A percentile compares a stretch with the other conserved stretches of the same genome.
Evolutionary conservation across 2,888 invertebrate genomes (phyloP).

Genomic region (Cheilosia urbana): DNA sequence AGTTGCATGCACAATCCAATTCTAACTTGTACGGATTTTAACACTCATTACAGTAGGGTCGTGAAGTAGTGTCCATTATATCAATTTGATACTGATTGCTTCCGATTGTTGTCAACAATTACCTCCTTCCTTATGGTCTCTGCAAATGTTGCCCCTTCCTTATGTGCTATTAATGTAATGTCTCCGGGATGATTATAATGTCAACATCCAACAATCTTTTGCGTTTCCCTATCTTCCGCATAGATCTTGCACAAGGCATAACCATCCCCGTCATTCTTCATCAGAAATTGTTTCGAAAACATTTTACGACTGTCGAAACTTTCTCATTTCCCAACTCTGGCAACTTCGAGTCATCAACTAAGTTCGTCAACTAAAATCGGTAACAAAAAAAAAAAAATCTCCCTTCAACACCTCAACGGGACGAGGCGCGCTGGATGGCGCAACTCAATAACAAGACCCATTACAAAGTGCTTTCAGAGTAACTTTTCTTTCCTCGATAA

Average conservation of each 20-base stretch:
- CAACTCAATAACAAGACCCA: conserved; percentile 49
- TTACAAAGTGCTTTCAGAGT: conserved; percentile 37
- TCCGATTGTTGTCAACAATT: too few species aligned
- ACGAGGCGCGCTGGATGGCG: too few species aligned
- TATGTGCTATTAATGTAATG: neutral
- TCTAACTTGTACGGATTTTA: too few species aligned
- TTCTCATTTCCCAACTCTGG: neutral
- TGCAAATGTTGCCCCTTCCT: neutral
- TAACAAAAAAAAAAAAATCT: conserved; percentile 5
- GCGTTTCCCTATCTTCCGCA: neutral
- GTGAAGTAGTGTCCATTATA: too few species aligned
- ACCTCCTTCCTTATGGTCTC: neutral
- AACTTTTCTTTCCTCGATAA: conserved; percentile 27
- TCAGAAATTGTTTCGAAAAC: conserved; percentile 3
- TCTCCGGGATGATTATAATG: neutral
- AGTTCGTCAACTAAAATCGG: conserved; percentile 17
- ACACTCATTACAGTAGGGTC: too few species aligned
- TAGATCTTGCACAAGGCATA: neutral
- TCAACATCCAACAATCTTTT: neutral
- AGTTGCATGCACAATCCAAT: too few species aligned
- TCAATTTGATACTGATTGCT: too few species aligned
- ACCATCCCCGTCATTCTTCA: neutral
- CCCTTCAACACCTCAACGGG: neutral
- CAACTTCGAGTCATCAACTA: conserved; percentile 34
- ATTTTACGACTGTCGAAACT: conserved; percentile 25